phyloP scores from a whole-genome alignment of 2,797 vertebrate species.

The Rhadinocentrus ornatus region DNA sequence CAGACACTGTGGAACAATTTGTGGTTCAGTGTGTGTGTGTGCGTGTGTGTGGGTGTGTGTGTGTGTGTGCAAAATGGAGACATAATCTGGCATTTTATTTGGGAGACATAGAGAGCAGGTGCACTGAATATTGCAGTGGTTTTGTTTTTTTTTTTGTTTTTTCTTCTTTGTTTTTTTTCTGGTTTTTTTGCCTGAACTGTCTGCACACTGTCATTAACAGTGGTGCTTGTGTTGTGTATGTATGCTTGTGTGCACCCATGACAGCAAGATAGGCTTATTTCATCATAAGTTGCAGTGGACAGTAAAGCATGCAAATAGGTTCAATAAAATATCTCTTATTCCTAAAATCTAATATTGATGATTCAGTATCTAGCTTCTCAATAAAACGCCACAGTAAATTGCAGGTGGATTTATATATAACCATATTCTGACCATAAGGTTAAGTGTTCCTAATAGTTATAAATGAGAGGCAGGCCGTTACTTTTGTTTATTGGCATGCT shows the following conservation, averaged over 20 bases:
- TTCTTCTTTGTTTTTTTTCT: no score
- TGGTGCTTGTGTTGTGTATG: constrained; percentile 10
- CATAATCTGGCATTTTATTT: constrained; percentile 17
- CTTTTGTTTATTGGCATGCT: constrained; percentile 79
- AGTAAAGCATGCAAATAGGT: constrained; percentile 74
- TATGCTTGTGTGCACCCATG: constrained; percentile 10
- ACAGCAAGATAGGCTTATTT: constrained; percentile 42
- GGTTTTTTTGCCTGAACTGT: constrained; percentile 31
- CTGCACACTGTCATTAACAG: constrained; percentile 37
- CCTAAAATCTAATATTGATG: constrained; percentile 67
- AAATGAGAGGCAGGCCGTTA: constrained; percentile 70
- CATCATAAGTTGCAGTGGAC: constrained; percentile 65
- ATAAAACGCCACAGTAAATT: constrained; percentile 74
- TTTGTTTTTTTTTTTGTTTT: no score
- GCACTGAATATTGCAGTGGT: constrained; percentile 22
- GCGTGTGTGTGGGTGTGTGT: constrained; percentile 20
- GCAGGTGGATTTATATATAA: constrained; percentile 71
- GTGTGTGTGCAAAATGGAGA: constrained; percentile 12
- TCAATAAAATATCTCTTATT: constrained; percentile 67
- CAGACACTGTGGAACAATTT: constrained; percentile 56
- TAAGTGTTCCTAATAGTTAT: constrained; percentile 84
- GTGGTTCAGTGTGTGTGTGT: constrained; percentile 33
- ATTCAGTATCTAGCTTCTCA: constrained; percentile 66
- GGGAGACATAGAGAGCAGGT: constrained; percentile 31
- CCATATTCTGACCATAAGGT: constrained; percentile 76